Base-by-base conservation (phyloP, 2,888 invertebrate species). In the Podotricha telesiphe region DNA sequence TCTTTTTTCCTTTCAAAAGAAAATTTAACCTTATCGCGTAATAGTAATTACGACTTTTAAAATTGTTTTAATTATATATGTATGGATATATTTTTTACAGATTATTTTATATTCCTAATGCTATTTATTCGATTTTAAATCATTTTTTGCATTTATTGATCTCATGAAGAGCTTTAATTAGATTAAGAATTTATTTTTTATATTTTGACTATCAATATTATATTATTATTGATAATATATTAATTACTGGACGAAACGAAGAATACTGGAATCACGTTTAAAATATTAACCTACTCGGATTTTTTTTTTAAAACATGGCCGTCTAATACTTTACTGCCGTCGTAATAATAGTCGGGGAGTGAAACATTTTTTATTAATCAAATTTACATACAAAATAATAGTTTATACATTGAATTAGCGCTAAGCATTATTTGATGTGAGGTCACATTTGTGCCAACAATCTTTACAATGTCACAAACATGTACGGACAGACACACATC, bases 381-480 rank as follows among this genome's bases (percentile, higher is more conserved):
- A 81, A 82, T 86, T 84, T 86, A 86, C 84, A 88, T 81, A 85
- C 83, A 87, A 80, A 88, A 89, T 89, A 91, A 90, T 89, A 90
- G 89, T 90, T 87, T 85, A 80, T 83, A 82, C 80, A 82, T 82
- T 82, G 77, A 82, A 83, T 80, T 77, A 83, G 80, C 77, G 79
- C 77, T 81, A 86, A 84, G 84, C 83, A 81, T 81, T 75, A 75
- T 78, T 62, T 34, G 19, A 53, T 55, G 61, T 42, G 48, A 48
- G 48, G n/a, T 19, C 28, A 50, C 37, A 37, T 50, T 85, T 85
- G 85, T 85, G 86, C 85, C 84, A 84, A 83, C 28, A 28, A n/a
- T n/a, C n/a, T n/a, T n/a, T n/a, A n/a, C n/a, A n/a, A n/a, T n/a
- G n/a, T n/a, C n/a, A n/a, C n/a, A n/a, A n/a, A 28, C 28, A 28